These are phyloP conservation scores for Hydrophis major DNA, from an alignment of 2,797 vertebrate genomes.

Conservation along the genomic window DNA sequence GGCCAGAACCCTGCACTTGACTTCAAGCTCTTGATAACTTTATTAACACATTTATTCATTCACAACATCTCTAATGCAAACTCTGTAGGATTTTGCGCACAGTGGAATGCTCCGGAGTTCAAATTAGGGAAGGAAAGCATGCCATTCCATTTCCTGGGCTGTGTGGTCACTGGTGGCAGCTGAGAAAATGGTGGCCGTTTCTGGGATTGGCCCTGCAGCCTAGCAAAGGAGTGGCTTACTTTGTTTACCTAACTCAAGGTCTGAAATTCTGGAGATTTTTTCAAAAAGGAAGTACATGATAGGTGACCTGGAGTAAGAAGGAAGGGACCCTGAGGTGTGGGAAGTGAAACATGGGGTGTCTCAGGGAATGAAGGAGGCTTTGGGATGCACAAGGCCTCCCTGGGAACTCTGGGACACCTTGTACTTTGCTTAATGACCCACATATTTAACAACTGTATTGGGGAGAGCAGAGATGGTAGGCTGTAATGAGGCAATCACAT, in stretches of 20 bases:
- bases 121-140: background rate
- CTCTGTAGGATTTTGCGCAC: background rate
- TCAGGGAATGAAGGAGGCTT: background rate
- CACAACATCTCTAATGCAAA: background rate
- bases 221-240: background rate
- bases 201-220: background rate
- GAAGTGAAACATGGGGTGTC: background rate
- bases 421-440: background rate
- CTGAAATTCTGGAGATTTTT: background rate
- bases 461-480: background rate
- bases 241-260: background rate
- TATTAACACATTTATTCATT: no score
- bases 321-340: background rate
- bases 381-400: background rate
- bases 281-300: background rate
- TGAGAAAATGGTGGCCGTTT: background rate
- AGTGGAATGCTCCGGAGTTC: background rate
- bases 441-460: background rate
- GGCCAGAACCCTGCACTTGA: no score
- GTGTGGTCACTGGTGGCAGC: background rate
- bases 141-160: background rate
- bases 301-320: background rate
- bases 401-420: background rate
- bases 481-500: background rate
- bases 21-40: no score